phyloP scores from a whole-genome alignment of 2,113 vertebrate species.

The Castor canadensis region DNA sequence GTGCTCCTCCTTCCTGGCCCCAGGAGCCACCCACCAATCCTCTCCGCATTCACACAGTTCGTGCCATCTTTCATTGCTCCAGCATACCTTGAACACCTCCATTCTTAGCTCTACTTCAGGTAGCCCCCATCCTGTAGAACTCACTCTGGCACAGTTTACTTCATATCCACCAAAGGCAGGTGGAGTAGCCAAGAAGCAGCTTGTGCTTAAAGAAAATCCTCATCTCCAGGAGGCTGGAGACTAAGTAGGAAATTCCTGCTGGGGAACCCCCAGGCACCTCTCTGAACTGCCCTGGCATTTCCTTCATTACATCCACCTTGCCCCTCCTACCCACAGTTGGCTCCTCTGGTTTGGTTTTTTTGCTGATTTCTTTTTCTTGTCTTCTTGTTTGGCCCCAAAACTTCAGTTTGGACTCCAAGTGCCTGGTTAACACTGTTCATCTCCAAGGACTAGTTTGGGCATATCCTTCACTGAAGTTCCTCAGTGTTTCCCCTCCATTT shows the following conservation, averaged over 20 bases:
- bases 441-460: background rate
- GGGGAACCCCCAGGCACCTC: background rate
- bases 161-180: background rate
- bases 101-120: background rate
- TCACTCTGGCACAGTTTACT: background rate
- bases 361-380: background rate
- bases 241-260: background rate
- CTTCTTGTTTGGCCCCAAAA: background rate
- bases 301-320: background rate
- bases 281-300: background rate
- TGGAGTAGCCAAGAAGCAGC: background rate
- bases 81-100: background rate
- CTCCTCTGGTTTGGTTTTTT: background rate
- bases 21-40: background rate
- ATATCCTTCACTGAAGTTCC: background rate
- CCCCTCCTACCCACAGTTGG: background rate
- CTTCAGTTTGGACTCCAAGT: background rate
- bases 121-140: background rate
- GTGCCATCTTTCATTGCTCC: background rate
- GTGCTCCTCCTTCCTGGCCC: background rate
- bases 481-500: background rate
- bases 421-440: background rate
- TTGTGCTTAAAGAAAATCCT: background rate
- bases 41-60: background rate
- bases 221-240: background rate